phyloP scores from a whole-genome alignment of 2,888 invertebrate species.

The Aplocera efformata region DNA sequence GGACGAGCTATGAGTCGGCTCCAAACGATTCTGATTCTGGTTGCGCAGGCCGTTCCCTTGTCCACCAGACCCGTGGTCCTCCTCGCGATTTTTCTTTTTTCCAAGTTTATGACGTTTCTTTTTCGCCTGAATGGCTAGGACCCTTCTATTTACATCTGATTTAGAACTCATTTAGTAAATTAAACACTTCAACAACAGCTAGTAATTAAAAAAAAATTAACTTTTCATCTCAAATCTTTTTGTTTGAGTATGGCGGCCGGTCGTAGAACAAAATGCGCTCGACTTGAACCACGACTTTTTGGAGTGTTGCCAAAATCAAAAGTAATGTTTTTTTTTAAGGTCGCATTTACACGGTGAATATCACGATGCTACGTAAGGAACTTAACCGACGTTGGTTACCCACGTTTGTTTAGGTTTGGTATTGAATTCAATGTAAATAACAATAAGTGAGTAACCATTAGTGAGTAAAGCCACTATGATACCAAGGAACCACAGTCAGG shows the following conservation, averaged over 20 bases:
- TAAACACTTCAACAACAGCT: conserved; percentile 73
- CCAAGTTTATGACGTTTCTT: conserved; percentile 94
- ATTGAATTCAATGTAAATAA: too few species aligned
- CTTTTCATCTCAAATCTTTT: conserved; percentile 83
- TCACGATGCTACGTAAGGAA: too few species aligned
- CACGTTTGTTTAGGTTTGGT: too few species aligned
- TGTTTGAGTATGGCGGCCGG: conserved; percentile 87
- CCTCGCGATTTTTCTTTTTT: conserved; percentile 90
- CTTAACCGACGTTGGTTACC: too few species aligned
- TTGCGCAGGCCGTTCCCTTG: conserved; percentile 81
- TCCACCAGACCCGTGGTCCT: conserved; percentile 82
- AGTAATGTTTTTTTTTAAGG: neutral
- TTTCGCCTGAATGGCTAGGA: conserved; percentile 94
- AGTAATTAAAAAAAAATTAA: conserved; percentile 79
- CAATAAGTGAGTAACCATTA: too few species aligned
- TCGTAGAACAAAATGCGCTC: conserved; percentile 79
- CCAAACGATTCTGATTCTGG: conserved; percentile 80
- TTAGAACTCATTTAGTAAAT: conserved; percentile 89
- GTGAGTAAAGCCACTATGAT: too few species aligned
- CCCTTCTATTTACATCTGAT: conserved; percentile 94
- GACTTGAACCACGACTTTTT: conserved; percentile 52
- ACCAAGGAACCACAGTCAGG: too few species aligned
- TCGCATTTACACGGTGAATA: conserved; percentile 2
- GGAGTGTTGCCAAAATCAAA: conserved; percentile 36
- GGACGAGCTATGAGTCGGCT: conserved; percentile 89